These are phyloP conservation scores for Helarctos malayanus DNA, from an alignment of 2,797 vertebrate species.

Conservation along the genomic window DNA sequence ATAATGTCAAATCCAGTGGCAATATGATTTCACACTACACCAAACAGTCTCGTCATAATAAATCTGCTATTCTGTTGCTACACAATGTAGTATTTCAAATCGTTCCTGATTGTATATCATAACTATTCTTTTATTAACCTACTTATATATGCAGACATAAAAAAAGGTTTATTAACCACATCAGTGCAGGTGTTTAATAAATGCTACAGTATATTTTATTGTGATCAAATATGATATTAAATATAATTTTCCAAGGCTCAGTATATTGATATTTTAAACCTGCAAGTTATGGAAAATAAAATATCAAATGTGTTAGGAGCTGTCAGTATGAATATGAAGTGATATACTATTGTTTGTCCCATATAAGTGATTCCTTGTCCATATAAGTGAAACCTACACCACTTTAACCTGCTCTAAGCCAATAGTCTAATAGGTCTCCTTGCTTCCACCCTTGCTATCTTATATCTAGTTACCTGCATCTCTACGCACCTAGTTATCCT, in stretches of 20 bases:
- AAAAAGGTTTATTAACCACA: background rate
- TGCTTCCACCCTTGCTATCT: background rate
- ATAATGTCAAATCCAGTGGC: conserved; percentile 22
- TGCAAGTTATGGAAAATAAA: background rate
- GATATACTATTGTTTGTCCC: no score
- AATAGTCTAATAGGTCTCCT: background rate
- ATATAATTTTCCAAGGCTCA: background rate
- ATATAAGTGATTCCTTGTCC: background rate
- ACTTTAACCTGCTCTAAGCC: background rate
- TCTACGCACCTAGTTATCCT: background rate
- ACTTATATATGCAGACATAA: background rate
- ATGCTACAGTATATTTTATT: background rate
- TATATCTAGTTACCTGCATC: background rate
- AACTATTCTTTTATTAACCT: conserved; percentile 55
- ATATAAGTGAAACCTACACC: background rate
- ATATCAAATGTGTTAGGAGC: background rate
- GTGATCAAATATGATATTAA: conserved; percentile 18
- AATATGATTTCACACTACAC: background rate
- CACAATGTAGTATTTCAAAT: conserved; percentile 45
- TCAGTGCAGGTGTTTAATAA: conserved; percentile 31
- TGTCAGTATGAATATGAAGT: background rate
- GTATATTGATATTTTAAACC: conserved; percentile 44
- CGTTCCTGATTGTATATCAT: conserved; percentile 34
- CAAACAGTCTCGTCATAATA: background rate
- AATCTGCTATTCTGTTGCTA: conserved; percentile 6